Evolutionary conservation across 2,113 vertebrate species (phyloP), one percentile per base, ranked within the genome.

Genomic region (Catharus minimus): DNA sequence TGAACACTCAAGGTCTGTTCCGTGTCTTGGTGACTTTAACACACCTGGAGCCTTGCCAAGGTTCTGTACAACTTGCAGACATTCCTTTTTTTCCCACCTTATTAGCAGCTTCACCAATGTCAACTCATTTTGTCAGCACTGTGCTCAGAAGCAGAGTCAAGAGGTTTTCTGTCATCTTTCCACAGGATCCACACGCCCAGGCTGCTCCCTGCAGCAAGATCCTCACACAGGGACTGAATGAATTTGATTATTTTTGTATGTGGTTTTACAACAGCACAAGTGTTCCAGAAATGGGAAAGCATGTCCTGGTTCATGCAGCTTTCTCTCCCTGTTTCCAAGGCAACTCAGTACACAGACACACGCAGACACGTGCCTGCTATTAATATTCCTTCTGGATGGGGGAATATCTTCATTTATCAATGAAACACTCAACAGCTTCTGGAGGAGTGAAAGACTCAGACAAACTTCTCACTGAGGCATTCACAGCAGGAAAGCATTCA

Each of bases 241-340:
- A 49, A 65, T 32, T 7, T 5, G 27, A 75, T 90, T 44, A 38
- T 81, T 86, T 94, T 66, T 55, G 16, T 20, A 3, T 10, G 49
- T 41, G 56, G 39, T 52, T 81, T 82, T 30, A 78, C 69, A 86
- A 75, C 7, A 68, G 80, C 80, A 81, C 80, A 20, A 78, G n/a
- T 13, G 28, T 61, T 94, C 76, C 69, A 65, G 60, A 38, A 94
- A 81, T 50, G 73, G 49, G 82, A 53, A 92, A 75, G 62, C 50
- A 17, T 71, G 41, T 46, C 47, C 44, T 64, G 68, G 47, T 53
- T 56, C 69, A 17, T 19, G 73, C 61, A 0, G 9, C 57, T 76
- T 20, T 55, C 80, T 91, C 73, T 67, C 43, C 53, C 36, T 13
- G 86, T 92, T 94, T 90, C 90, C 90, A 94, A 90, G 92, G 77